These are phyloP conservation scores for Gavia stellata DNA, from an alignment of 2,113 vertebrate species.

Conservation along the genomic window DNA sequence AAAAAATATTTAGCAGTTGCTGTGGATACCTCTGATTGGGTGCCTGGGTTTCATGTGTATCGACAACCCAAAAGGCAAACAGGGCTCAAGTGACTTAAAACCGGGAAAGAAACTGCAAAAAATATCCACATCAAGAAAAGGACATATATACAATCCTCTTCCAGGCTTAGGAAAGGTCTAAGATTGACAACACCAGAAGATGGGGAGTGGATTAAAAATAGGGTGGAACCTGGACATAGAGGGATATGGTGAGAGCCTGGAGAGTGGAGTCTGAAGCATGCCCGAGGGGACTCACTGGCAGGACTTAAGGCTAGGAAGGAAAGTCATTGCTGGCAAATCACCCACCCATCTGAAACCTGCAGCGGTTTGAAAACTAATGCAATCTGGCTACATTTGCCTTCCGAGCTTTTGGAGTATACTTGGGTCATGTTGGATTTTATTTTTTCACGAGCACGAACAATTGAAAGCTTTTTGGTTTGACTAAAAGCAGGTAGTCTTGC, in stretches of 20 bases:
- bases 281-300: background rate
- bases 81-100: background rate
- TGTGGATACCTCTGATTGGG: background rate
- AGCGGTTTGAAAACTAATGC: background rate
- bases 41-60: background rate
- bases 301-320: background rate
- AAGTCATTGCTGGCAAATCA: background rate
- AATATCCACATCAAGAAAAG: background rate
- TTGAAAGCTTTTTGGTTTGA: background rate
- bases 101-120: background rate
- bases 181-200: background rate
- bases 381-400: background rate
- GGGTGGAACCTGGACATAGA: background rate
- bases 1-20: constrained; percentile 19
- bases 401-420: background rate
- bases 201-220: background rate
- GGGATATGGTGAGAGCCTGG: background rate
- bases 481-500: background rate
- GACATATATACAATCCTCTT: background rate
- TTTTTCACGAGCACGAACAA: background rate
- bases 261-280: background rate
- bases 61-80: background rate
- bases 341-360: background rate
- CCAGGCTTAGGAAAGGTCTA: background rate
- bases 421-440: background rate